Conservation (phyloP, 2,888 invertebrate species). For the Apoda limacodes region DNA sequence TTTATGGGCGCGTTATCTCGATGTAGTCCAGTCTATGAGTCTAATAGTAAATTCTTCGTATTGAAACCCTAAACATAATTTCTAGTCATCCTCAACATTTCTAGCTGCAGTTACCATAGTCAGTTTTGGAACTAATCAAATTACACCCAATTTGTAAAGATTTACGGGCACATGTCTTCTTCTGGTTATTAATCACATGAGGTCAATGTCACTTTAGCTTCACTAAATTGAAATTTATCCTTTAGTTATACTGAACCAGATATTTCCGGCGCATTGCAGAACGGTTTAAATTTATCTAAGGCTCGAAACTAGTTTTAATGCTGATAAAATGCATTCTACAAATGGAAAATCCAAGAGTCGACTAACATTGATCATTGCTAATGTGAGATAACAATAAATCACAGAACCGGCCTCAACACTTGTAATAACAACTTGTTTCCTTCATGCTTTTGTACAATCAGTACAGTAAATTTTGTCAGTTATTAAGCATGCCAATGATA, state of each 20-base stretch:
- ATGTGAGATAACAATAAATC: slow-evolving; percentile 50
- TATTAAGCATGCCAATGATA: slow-evolving; percentile 46
- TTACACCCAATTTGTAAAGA: slow-evolving; percentile 19
- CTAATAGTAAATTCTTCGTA: too few relatives aligned
- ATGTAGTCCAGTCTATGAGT: too few relatives aligned
- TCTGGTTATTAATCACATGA: slow-evolving; percentile 18
- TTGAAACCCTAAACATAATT: too few relatives aligned
- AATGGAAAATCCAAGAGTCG: too few relatives aligned
- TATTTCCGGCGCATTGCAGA: too few relatives aligned
- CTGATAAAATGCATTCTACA: too few relatives aligned
- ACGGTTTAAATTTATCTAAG: too few relatives aligned
- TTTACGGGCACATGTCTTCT: slow-evolving; percentile 20
- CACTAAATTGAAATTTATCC: slow-evolving; percentile 18
- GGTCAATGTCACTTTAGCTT: slow-evolving; percentile 20
- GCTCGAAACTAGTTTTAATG: too few relatives aligned
- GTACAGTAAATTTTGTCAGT: slow-evolving; percentile 37
- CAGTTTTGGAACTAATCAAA: too few relatives aligned
- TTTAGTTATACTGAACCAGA: slow-evolving; percentile 21
- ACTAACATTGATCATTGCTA: slow-evolving; percentile 53
- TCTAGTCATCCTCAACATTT: too few relatives aligned
- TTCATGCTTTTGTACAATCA: slow-evolving; percentile 34
- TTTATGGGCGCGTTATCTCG: too few relatives aligned
- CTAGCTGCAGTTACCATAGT: too few relatives aligned
- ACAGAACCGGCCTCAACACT: slow-evolving; percentile 57
- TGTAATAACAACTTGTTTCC: slow-evolving; percentile 53